Conservation (phyloP, 2,113 vertebrate species). For the Bos javanicus region DNA sequence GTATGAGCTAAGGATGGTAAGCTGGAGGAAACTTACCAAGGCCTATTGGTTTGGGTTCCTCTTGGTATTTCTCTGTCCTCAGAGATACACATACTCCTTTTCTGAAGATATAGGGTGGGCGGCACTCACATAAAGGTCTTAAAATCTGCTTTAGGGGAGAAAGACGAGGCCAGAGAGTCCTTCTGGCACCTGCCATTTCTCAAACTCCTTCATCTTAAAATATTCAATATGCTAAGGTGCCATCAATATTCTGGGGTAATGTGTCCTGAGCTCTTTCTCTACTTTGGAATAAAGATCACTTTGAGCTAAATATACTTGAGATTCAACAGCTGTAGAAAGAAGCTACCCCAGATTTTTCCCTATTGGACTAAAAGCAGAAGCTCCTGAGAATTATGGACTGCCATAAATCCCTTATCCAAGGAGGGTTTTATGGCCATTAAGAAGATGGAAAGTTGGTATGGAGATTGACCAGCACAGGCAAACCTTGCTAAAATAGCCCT, state of each 20-base stretch:
- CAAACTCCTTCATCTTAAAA: background rate
- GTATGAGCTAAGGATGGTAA: background rate
- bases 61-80: background rate
- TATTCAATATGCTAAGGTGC: background rate
- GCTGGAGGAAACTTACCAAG: background rate
- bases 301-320: background rate
- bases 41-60: background rate
- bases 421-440: background rate
- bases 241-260: background rate
- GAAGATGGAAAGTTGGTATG: background rate
- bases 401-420: background rate
- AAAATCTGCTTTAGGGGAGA: background rate
- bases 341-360: background rate
- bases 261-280: background rate
- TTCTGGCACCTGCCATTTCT: background rate
- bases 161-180: background rate
- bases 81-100: background rate
- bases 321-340: background rate
- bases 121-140: background rate
- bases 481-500: background rate
- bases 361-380: background rate
- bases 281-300: background rate
- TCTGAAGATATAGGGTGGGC: background rate
- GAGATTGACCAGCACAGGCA: background rate
- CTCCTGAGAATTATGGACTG: background rate